Evolutionary conservation across 1,140 invertebrate genomes (phyloP).

Genomic region (Aphis craccivora): DNA sequence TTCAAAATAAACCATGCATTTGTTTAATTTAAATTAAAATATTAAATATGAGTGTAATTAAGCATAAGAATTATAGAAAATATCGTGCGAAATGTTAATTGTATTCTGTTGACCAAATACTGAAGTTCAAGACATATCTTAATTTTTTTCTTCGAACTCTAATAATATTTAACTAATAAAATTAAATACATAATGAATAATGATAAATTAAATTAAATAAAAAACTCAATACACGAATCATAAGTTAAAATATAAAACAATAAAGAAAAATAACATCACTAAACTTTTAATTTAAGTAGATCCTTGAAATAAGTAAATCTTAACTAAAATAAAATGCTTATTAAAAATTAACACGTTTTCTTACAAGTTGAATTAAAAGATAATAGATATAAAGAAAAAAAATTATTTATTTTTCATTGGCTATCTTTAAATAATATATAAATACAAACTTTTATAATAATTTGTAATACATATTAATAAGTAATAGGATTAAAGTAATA

Average conservation of each 20-base stretch:
- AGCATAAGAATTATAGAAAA: background rate
- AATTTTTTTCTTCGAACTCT: background rate
- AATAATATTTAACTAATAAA: background rate
- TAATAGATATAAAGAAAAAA: background rate
- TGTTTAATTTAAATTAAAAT: background rate
- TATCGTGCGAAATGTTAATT: background rate
- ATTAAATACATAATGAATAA: background rate
- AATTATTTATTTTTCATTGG: background rate
- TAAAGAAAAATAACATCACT: background rate
- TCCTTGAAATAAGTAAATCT: background rate
- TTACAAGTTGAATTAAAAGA: background rate
- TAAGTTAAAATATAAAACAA: background rate
- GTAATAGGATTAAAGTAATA: background rate
- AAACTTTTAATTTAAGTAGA: background rate
- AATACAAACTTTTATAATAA: background rate
- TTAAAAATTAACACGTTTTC: background rate
- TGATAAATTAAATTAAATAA: background rate
- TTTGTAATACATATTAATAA: background rate
- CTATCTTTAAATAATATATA: too few relatives aligned
- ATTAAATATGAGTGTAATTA: constrained; percentile 5
- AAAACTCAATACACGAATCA: background rate
- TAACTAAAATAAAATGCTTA: background rate
- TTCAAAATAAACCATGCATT: background rate
- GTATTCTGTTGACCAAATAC: background rate
- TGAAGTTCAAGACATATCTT: background rate